phyloP scores from a whole-genome alignment of 2,888 invertebrate genomes.

The Actias luna region DNA sequence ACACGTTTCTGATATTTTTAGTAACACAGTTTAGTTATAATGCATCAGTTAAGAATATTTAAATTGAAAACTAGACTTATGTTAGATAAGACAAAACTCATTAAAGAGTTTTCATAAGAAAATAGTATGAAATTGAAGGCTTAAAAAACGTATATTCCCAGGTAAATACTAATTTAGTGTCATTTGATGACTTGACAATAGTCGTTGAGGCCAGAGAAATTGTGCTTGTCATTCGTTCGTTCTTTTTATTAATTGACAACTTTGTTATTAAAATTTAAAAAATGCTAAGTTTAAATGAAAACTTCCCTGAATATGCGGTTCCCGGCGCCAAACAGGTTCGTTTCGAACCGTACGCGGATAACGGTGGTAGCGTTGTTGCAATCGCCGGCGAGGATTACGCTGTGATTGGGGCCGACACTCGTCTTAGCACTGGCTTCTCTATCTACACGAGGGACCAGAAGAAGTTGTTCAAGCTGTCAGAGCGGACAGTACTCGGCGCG shows the following conservation, averaged over 20 bases:
- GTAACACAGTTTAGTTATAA: too few species aligned
- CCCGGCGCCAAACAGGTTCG: slow-evolving; percentile 77
- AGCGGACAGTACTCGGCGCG: slow-evolving; percentile 94
- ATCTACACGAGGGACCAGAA: slow-evolving; percentile 94
- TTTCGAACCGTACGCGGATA: slow-evolving; percentile 79
- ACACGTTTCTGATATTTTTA: too few species aligned
- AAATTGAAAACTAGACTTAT: too few species aligned
- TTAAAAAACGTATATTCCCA: neutral
- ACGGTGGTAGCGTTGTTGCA: slow-evolving; percentile 94
- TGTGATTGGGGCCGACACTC: slow-evolving; percentile 96
- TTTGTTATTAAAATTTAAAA: slow-evolving; percentile 28
- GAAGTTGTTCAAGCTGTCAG: slow-evolving; percentile 91
- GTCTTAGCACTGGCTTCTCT: slow-evolving; percentile 94
- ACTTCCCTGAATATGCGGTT: slow-evolving; percentile 74
- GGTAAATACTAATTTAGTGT: neutral
- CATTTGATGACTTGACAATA: neutral
- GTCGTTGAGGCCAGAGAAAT: slow-evolving; percentile 26
- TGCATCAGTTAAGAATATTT: too few species aligned
- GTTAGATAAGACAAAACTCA: too few species aligned
- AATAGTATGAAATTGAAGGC: too few species aligned
- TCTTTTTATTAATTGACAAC: slow-evolving; percentile 11
- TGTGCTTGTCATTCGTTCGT: slow-evolving; percentile 57
- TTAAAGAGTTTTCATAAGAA: too few species aligned
- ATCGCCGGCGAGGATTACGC: slow-evolving; percentile 98
- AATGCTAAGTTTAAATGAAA: slow-evolving; percentile 62